Base-by-base conservation (phyloP, 2,888 invertebrate species). In the Trichogramma evanescens region DNA sequence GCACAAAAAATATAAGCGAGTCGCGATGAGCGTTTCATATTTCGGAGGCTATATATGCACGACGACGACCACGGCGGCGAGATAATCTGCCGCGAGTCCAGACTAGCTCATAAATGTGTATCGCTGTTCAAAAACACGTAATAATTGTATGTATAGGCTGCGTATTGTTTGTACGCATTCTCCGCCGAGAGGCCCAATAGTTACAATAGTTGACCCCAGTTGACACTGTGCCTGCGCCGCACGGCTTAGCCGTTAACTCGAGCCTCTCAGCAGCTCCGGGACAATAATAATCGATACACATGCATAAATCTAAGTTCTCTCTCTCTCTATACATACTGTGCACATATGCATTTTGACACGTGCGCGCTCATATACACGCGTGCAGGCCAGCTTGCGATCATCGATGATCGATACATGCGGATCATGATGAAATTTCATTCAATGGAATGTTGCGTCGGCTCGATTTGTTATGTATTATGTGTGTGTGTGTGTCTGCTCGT, bases 301-400 rank as follows among this genome's bases (percentile, higher is more conserved):
- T 74, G 74, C 73, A 76, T 72, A 76, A 76, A 76, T 76, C 75
- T 72, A 75, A 74, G 74, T 72, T 72, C 71, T 71, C 72, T 71
- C 71, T 67, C 61, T 61, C 62, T 66, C 69, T 69, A 74, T 45
- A 26, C 1, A 26, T 76, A 76, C 75, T 76, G 75, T 76, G 74
- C 76, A 77, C 77, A 77, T 51, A 26, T 26, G 26, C 26, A 26
- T 42, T n/a, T 6, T 40, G 9, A 39, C 74, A 75, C 74, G 73
- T 76, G 76, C 76, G 77, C 76, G 76, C 75, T 75, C 76, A 75
- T 77, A 77, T 77, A 77, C 73, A 73, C 56, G 61, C 49, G 55
- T 62, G 69, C 63, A 65, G 66, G 63, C 63, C 65, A 66, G 68
- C 70, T 76, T 75, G 74, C 26, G 76, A 76, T 76, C 75, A 76